phyloP scores from a whole-genome alignment of 2,797 vertebrate species.

The Phyllotis vaccarum region DNA sequence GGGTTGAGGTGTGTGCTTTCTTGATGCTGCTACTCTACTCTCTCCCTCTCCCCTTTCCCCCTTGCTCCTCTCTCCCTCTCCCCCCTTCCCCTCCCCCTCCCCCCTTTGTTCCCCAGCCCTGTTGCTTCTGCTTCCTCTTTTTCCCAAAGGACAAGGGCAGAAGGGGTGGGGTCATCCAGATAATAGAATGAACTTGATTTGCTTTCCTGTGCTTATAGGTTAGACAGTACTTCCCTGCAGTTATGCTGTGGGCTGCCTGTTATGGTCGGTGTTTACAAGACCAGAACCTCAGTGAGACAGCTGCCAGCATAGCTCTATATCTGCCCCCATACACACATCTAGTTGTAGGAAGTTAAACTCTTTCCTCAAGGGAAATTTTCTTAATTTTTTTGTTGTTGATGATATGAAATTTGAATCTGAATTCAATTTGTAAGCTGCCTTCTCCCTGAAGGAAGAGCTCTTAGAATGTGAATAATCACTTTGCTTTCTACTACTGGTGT shows the following conservation, averaged over 20 bases:
- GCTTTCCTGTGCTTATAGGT: constrained; percentile 72
- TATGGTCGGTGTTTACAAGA: constrained; percentile 69
- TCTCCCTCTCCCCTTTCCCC: no score
- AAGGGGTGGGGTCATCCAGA: not conserved
- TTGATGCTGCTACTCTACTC: constrained; percentile 70
- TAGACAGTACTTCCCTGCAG: constrained; percentile 74
- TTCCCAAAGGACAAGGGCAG: constrained; percentile 77
- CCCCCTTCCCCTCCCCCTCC: no score
- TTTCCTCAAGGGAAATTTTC: constrained; percentile 46
- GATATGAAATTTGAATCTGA: constrained; percentile 75
- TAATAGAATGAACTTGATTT: constrained; percentile 57
- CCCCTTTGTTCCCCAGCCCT: constrained; percentile 50
- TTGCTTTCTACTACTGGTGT: constrained; percentile 76
- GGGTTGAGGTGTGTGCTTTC: constrained; percentile 60
- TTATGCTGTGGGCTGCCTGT: constrained; percentile 84
- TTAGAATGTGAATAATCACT: constrained; percentile 72
- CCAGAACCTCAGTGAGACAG: constrained; percentile 57
- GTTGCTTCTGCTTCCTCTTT: constrained; percentile 79
- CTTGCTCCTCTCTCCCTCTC: no score
- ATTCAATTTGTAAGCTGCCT: constrained; percentile 59
- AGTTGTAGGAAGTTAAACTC: constrained; percentile 55
- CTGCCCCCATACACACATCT: not conserved
- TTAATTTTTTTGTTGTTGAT: constrained; percentile 73
- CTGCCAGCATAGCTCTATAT: constrained; percentile 71
- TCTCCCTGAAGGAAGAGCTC: not conserved